Percentiles rank a stretch among this genome's conserved stretches.
Evolutionary conservation across 1,140 invertebrate genomes (phyloP).

Genomic region (Diachasmimorpha longicaudata): DNA sequence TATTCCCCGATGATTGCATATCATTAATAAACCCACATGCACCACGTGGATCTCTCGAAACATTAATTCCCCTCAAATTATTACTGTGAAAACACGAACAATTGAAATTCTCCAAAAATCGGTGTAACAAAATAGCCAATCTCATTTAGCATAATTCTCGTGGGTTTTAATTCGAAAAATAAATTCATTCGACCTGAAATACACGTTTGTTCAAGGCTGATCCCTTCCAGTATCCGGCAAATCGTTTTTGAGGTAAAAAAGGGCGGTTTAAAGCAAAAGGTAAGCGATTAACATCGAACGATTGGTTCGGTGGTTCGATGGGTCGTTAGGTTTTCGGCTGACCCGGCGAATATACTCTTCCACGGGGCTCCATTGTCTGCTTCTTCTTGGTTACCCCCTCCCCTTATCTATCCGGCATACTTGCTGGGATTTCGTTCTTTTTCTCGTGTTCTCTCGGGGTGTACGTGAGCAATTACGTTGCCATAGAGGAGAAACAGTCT

Average conservation of each 20-base stretch:
- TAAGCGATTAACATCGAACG: constrained; percentile 53
- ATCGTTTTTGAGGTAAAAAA: background rate
- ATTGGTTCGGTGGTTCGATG: constrained; percentile 41
- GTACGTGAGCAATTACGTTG: constrained; percentile 54
- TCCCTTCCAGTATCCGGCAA: background rate
- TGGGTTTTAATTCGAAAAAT: too few species aligned
- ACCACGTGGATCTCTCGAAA: too few species aligned
- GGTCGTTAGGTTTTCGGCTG: constrained; percentile 54
- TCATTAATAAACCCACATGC: too few species aligned
- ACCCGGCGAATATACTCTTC: constrained; percentile 45
- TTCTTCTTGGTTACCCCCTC: constrained; percentile 33
- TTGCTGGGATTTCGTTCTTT: constrained; percentile 13
- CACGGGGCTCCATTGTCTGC: constrained; percentile 37
- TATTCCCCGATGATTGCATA: too few species aligned
- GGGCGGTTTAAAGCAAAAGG: constrained; percentile 12
- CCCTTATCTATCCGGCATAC: constrained; percentile 20
- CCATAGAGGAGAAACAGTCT: constrained; percentile 25
- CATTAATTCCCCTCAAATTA: too few species aligned
- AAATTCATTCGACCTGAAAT: too few species aligned
- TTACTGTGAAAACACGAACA: too few species aligned
- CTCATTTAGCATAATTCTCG: too few species aligned
- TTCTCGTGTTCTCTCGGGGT: constrained; percentile 4
- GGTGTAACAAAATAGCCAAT: too few species aligned
- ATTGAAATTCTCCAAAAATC: too few species aligned
- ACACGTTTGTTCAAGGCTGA: too few species aligned